These are phyloP conservation scores for Atta texana DNA, from an alignment of 1,140 invertebrate genomes.

Conservation along the genomic window DNA sequence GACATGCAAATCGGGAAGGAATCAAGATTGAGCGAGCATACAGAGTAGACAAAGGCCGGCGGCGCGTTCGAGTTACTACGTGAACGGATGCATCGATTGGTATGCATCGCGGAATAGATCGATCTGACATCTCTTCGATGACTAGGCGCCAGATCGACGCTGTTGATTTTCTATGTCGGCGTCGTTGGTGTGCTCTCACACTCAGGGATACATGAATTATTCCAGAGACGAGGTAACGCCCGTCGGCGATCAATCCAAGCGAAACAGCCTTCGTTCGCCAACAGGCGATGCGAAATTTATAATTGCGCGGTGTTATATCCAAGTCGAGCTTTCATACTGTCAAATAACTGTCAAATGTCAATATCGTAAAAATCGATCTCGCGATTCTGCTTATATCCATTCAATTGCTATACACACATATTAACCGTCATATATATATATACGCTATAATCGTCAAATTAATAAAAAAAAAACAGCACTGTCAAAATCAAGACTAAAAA, in stretches of 20 bases:
- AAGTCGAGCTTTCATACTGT: background rate
- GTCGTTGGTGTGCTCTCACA: constrained; percentile 53
- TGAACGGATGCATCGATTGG: constrained; percentile 70
- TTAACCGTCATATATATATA: background rate
- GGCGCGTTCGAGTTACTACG: constrained; percentile 44
- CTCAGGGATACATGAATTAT: constrained; percentile 74
- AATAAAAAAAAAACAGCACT: no score
- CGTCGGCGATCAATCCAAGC: constrained; percentile 45
- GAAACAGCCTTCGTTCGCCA: constrained; percentile 44
- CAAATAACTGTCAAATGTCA: background rate
- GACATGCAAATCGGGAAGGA: constrained; percentile 48
- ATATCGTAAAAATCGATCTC: background rate
- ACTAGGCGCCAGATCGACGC: constrained; percentile 79
- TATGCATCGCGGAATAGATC: constrained; percentile 75
- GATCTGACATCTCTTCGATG: constrained; percentile 74
- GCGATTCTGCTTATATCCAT: background rate
- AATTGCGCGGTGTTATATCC: constrained; percentile 11
- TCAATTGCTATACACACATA: background rate
- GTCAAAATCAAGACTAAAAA: no score
- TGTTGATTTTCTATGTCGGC: constrained; percentile 77
- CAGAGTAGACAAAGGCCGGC: constrained; percentile 35
- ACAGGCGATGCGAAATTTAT: constrained; percentile 24
- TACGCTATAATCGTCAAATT: background rate
- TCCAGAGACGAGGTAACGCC: constrained; percentile 55
- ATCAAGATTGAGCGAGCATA: constrained; percentile 9